phyloP scores from a whole-genome alignment of 2,888 invertebrate species.

The Polymixis flavicincta region DNA sequence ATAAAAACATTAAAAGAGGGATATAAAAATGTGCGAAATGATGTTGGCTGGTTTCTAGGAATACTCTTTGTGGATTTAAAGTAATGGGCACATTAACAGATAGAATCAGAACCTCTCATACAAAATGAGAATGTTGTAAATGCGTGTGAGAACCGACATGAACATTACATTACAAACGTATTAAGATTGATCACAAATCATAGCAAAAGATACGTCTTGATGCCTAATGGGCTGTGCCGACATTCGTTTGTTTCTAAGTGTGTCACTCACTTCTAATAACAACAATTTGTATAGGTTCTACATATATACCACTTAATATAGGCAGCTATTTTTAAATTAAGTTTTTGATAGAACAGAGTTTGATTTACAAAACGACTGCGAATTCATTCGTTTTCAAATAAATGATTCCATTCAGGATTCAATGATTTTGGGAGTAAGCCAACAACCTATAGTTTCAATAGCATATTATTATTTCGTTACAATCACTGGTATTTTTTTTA shows the following conservation, averaged over 20 bases:
- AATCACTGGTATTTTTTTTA: neutral
- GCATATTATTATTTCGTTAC: neutral
- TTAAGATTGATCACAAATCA: conserved; percentile 35
- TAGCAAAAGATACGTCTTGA: conserved; percentile 29
- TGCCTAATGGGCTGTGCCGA: conserved; percentile 27
- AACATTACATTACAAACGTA: conserved; percentile 39
- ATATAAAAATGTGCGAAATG: no score
- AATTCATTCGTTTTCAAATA: conserved; percentile 1
- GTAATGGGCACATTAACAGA: neutral
- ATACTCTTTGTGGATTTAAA: neutral
- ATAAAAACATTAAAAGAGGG: neutral
- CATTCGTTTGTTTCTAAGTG: conserved; percentile 18
- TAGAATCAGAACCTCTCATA: neutral
- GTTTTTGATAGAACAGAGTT: neutral
- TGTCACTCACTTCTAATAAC: neutral
- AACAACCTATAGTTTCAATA: neutral
- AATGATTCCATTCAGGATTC: conserved; percentile 1
- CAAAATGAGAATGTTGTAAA: neutral
- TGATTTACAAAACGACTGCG: neutral
- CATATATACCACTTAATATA: no score
- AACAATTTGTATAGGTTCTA: conserved; percentile 1
- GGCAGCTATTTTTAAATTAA: no score
- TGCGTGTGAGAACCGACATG: neutral
- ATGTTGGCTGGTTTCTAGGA: neutral
- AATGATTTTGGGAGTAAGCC: neutral